Percentiles rank a stretch among this genome's conserved stretches.
Conservation (phyloP, 2,113 vertebrate genomes). For the Brachyhypopomus occidentalis region DNA sequence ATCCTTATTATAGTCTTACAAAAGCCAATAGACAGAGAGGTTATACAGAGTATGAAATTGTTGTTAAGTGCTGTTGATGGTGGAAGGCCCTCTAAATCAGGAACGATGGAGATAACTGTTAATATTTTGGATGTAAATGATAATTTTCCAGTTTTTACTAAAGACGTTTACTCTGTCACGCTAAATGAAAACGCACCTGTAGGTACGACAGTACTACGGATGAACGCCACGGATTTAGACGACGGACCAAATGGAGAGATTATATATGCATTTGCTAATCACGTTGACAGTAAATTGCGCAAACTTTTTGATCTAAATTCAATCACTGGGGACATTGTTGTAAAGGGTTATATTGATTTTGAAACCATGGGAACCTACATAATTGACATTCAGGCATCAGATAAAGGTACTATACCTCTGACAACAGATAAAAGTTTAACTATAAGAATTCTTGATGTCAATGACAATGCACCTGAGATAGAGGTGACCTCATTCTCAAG, state of each 20-base stretch:
- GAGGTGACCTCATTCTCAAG: slow-evolving; percentile 81
- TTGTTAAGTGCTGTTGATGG: slow-evolving; percentile 58
- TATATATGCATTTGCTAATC: slow-evolving; percentile 54
- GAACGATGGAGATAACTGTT: slow-evolving; percentile 51
- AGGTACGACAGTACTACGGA: slow-evolving; percentile 48
- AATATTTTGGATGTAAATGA: slow-evolving; percentile 62
- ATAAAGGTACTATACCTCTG: slow-evolving; percentile 48
- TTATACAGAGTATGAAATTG: slow-evolving; percentile 14
- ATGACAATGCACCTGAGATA: slow-evolving; percentile 79
- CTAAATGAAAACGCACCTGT: slow-evolving; percentile 53
- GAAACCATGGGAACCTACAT: slow-evolving; percentile 52
- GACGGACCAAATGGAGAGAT: slow-evolving; percentile 57
- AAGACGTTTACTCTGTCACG: slow-evolving; percentile 43
- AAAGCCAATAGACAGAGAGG: slow-evolving; percentile 56
- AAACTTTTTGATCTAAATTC: slow-evolving; percentile 53
- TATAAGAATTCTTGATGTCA: slow-evolving; percentile 60
- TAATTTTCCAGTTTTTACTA: slow-evolving; percentile 56
- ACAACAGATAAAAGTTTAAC: slow-evolving; percentile 53
- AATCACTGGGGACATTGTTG: slow-evolving; percentile 51
- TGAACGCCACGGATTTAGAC: slow-evolving; percentile 61
- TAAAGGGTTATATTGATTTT: slow-evolving; percentile 54
- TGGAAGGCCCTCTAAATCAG: slow-evolving; percentile 52
- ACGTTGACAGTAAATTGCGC: slow-evolving; percentile 33
- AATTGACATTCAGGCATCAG: slow-evolving; percentile 60
- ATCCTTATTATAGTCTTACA: slow-evolving; percentile 50